A percentile compares a stretch with the other conserved stretches of the same genome.
phyloP scores from a whole-genome alignment of 2,113 vertebrate species.

The Ptychochromis oligacanthus region DNA sequence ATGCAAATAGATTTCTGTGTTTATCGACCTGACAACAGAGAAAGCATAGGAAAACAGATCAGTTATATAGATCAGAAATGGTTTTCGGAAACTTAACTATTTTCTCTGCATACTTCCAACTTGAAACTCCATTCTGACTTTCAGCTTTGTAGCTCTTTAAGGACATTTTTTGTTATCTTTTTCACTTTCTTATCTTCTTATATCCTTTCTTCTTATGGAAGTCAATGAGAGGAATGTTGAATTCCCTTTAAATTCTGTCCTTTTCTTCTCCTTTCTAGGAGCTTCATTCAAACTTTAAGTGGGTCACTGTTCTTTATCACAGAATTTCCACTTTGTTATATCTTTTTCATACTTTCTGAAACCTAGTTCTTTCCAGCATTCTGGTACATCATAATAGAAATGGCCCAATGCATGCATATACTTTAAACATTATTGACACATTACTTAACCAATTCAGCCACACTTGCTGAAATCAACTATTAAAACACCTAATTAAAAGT shows the following conservation, averaged over 20 bases:
- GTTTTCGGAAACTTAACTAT: neutral
- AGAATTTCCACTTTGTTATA: neutral
- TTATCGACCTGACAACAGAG: neutral
- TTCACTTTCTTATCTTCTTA: neutral
- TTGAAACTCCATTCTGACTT: neutral
- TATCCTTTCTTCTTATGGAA: neutral
- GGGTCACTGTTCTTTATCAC: conserved; percentile 20
- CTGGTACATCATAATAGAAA: neutral
- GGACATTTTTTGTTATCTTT: neutral
- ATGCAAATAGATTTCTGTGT: conserved; percentile 14
- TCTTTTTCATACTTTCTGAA: too few species aligned
- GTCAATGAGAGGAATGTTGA: neutral
- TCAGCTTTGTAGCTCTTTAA: neutral
- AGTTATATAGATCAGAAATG: neutral
- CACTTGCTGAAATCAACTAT: neutral
- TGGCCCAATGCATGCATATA: neutral
- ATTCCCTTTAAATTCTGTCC: neutral
- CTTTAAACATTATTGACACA: neutral
- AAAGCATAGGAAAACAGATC: neutral
- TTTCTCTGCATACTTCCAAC: neutral
- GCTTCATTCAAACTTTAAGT: conserved; percentile 30
- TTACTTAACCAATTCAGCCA: neutral
- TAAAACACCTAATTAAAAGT: neutral
- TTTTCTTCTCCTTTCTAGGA: neutral
- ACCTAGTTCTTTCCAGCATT: neutral